Percentiles rank a stretch among this genome's conserved stretches.
These are phyloP conservation scores for Bubo scandiacus DNA, from an alignment of 2,113 vertebrate species.

Conservation along the genomic window DNA sequence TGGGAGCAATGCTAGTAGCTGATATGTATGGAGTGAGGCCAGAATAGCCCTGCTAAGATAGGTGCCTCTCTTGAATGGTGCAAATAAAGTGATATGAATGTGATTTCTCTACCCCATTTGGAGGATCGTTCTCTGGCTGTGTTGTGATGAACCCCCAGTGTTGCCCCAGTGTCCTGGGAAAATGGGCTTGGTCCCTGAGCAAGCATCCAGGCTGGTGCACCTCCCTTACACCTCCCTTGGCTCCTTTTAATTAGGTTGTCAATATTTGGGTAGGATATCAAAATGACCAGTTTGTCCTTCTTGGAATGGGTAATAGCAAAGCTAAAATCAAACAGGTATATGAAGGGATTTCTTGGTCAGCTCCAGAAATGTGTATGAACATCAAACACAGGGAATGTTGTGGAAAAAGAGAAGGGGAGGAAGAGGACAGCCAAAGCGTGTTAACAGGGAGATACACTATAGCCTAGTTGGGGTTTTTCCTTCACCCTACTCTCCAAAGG, in stretches of 20 bases:
- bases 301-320: neutral
- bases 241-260: neutral
- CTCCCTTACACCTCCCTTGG: neutral
- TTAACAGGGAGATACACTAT: neutral
- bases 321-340: neutral
- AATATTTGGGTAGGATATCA: neutral
- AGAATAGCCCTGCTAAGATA: neutral
- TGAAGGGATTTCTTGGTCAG: neutral
- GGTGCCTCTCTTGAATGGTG: neutral
- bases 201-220: neutral
- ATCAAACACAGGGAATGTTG: neutral
- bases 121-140: neutral
- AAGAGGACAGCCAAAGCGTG: neutral
- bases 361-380: neutral
- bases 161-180: neutral
- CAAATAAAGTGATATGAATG: neutral
- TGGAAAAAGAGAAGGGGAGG: neutral
- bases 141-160: neutral
- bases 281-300: neutral
- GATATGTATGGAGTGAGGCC: fast-evolving
- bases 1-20: neutral
- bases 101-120: neutral
- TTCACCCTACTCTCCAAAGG: neutral
- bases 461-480: neutral
- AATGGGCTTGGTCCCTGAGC: neutral